phyloP scores from a whole-genome alignment of 2,888 invertebrate genomes.

The Campoplex nolae region DNA sequence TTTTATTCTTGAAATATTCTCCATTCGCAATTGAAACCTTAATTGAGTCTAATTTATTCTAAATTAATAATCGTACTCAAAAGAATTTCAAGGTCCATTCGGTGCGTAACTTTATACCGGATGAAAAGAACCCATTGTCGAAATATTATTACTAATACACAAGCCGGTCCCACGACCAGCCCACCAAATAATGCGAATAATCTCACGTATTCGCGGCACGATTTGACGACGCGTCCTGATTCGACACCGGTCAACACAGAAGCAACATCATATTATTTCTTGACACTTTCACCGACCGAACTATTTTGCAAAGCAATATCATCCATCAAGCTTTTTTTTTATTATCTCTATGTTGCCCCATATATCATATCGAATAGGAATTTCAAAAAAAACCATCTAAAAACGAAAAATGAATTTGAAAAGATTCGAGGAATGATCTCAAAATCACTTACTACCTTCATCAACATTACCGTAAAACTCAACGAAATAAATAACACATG shows the following conservation, averaged over 20 bases:
- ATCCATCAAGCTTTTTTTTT: neutral
- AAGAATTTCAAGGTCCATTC: conserved; percentile 45
- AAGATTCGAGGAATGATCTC: neutral
- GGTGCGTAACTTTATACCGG: conserved; percentile 41
- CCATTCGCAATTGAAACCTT: neutral
- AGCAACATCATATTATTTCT: conserved; percentile 21
- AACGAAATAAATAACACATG: neutral
- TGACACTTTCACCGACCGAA: neutral
- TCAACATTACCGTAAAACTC: neutral
- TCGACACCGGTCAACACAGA: conserved; percentile 59
- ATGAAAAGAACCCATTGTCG: conserved; percentile 50
- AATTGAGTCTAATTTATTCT: conserved; percentile 11
- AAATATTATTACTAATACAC: conserved; percentile 42
- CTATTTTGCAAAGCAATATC: conserved; percentile 15
- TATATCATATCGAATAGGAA: neutral
- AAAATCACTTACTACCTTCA: neutral
- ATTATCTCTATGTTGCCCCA: too few species aligned
- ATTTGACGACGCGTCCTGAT: conserved; percentile 64
- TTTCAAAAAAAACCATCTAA: neutral
- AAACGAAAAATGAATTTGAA: neutral
- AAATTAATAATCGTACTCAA: neutral
- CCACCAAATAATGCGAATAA: conserved; percentile 61
- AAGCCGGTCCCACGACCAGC: conserved; percentile 18
- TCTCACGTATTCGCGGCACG: conserved; percentile 66
- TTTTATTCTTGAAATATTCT: neutral